phyloP scores from a whole-genome alignment of 2,113 vertebrate species.

The Pteronura brasiliensis region DNA sequence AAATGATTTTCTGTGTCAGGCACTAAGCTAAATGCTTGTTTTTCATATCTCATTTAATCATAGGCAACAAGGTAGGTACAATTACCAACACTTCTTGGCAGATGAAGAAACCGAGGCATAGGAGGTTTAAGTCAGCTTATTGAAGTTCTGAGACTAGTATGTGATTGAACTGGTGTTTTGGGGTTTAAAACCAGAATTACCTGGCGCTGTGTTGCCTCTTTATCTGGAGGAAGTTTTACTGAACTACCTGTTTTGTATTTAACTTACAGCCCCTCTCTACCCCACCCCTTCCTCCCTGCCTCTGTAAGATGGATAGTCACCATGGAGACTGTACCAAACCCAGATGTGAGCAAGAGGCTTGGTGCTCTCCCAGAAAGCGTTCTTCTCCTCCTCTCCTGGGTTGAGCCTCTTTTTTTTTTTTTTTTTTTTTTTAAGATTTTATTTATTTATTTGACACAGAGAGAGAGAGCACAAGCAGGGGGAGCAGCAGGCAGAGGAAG shows the following conservation, averaged over 20 bases:
- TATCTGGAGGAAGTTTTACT: background rate
- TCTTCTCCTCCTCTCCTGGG: background rate
- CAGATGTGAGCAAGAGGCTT: background rate
- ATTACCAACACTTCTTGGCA: background rate
- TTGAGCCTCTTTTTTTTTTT: too few relatives aligned
- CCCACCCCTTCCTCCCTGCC: background rate
- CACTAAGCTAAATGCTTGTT: background rate
- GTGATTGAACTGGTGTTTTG: background rate
- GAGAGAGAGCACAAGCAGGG: too few relatives aligned
- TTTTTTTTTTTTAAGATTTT: too few relatives aligned
- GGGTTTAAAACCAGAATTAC: background rate
- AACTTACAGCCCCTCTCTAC: background rate
- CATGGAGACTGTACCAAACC: background rate
- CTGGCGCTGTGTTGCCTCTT: background rate
- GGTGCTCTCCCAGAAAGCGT: background rate
- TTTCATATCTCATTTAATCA: background rate
- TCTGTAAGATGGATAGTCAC: background rate
- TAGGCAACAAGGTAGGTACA: background rate
- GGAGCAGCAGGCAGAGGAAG: too few relatives aligned
- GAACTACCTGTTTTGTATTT: background rate
- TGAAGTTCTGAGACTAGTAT: background rate
- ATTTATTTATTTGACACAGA: too few relatives aligned
- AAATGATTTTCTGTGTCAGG: background rate
- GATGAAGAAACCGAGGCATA: background rate
- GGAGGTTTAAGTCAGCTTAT: background rate